Conservation (phyloP, 2,888 invertebrate genomes). For the Eupithecia subumbrata region DNA sequence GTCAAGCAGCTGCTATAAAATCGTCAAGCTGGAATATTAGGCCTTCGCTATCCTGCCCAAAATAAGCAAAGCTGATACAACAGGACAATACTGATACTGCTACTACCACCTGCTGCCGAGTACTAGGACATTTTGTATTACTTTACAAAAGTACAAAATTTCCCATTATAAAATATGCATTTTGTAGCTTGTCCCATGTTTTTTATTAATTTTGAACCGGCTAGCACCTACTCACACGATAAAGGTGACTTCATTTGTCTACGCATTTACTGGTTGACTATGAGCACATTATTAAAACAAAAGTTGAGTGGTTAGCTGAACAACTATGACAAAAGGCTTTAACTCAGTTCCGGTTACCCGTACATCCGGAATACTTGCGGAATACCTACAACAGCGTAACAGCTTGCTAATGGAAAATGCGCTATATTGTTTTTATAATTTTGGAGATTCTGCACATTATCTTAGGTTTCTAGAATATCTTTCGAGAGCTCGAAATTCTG, state of each 20-base stretch:
- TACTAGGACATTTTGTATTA: neutral
- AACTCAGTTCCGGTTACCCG: conserved; percentile 22
- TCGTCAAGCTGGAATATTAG: neutral
- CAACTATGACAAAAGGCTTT: neutral
- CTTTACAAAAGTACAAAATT: too few relatives aligned
- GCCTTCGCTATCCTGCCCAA: neutral
- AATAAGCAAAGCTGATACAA: neutral
- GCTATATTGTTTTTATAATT: neutral
- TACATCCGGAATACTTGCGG: conserved; percentile 20
- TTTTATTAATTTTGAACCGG: neutral
- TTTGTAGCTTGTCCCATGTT: neutral
- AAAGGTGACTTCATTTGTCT: conserved; percentile 11
- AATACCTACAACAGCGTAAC: neutral
- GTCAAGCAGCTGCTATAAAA: neutral
- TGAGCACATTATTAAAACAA: conserved; percentile 3
- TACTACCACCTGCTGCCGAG: too few relatives aligned
- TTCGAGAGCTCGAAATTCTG: neutral
- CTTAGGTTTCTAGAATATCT: neutral
- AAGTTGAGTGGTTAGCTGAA: conserved; percentile 7
- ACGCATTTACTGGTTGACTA: neutral
- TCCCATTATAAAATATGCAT: neutral
- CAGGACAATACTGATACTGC: too few relatives aligned
- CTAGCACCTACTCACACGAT: neutral
- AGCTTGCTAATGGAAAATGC: neutral
- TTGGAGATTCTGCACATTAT: neutral